Percentiles rank a stretch among this genome's conserved stretches.
Evolutionary conservation across 2,113 vertebrate genomes (phyloP).

Genomic region (Zonotrichia leucophrys): DNA sequence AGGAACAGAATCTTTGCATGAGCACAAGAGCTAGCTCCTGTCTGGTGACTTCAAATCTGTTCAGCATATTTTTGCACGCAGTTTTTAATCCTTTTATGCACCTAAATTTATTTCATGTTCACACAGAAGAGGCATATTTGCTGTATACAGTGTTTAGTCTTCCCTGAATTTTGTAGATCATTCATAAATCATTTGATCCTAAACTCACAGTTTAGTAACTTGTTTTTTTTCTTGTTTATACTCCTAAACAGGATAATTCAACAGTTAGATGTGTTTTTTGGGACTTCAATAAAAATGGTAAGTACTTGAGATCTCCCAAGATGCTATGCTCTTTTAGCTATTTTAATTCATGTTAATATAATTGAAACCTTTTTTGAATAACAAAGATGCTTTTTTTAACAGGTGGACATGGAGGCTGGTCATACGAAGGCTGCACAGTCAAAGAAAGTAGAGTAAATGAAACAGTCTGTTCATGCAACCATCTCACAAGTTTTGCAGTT

Average conservation of each 20-base stretch:
- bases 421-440: slow-evolving; percentile 78
- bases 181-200: neutral
- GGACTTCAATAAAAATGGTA: slow-evolving; percentile 87
- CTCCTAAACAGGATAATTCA: slow-evolving; percentile 71
- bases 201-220: neutral
- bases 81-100: neutral
- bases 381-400: slow-evolving; percentile 24
- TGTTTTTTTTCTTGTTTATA: neutral
- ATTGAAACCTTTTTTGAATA: neutral
- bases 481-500: slow-evolving; percentile 92
- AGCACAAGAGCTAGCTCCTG: neutral
- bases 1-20: neutral
- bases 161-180: neutral
- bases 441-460: slow-evolving; percentile 74
- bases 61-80: neutral
- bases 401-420: slow-evolving; percentile 89
- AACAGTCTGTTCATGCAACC: slow-evolving; percentile 89
- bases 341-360: neutral
- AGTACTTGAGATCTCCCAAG: slow-evolving; percentile 33
- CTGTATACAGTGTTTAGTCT: neutral
- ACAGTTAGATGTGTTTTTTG: slow-evolving; percentile 85
- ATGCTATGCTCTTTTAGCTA: neutral
- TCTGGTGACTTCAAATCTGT: neutral
- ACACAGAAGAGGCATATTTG: neutral
- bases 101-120: neutral